phyloP scores from a whole-genome alignment of 2,113 vertebrate genomes.

The Tragelaphus scriptus region DNA sequence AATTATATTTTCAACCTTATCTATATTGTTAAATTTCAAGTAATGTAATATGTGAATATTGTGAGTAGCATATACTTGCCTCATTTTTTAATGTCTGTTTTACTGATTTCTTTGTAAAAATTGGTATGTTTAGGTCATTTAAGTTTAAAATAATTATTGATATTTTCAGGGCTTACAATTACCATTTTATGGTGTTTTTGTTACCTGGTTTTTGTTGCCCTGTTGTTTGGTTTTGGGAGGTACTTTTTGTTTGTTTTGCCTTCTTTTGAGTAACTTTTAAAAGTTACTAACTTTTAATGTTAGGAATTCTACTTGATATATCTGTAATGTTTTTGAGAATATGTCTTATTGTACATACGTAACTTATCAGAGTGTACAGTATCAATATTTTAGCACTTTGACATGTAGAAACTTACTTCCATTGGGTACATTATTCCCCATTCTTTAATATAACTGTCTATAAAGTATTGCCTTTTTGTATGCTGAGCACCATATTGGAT shows the following conservation, averaged over 20 bases:
- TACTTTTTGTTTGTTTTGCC: not conserved
- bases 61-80: not conserved
- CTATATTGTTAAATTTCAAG: not conserved
- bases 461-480: not conserved
- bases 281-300: not conserved
- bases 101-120: not conserved
- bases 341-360: not conserved
- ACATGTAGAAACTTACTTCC: not conserved
- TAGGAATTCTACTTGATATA: not conserved
- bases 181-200: not conserved
- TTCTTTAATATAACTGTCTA: not conserved
- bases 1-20: not conserved
- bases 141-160: not conserved
- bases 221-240: not conserved
- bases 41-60: not conserved
- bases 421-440: not conserved
- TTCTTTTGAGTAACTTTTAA: not conserved
- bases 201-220: not conserved
- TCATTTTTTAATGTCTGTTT: not conserved
- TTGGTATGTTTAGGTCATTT: not conserved
- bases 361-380: not conserved
- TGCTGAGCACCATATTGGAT: not conserved
- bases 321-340: not conserved
- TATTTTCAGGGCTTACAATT: not conserved
- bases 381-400: not conserved